Conservation (phyloP, 2,113 vertebrate genomes). For the Thoracochromis brauschi region DNA sequence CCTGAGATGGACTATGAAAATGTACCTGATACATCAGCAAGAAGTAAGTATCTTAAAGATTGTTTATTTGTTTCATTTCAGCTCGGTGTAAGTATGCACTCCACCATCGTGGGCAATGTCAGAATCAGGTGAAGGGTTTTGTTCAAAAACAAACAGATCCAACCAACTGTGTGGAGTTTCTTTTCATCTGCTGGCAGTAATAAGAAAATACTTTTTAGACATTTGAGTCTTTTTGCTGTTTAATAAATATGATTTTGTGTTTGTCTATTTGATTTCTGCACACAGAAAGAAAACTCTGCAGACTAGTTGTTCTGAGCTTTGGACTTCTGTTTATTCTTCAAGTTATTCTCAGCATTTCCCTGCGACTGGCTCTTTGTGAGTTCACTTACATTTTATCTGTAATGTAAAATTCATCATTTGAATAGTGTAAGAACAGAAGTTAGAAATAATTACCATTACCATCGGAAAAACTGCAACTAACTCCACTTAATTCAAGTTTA, state of each 20-base stretch:
- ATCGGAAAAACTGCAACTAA: neutral
- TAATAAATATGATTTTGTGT: neutral
- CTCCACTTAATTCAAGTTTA: neutral
- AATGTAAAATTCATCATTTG: neutral
- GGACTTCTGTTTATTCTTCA: conserved; percentile 35
- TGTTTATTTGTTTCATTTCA: neutral
- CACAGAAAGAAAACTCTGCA: neutral
- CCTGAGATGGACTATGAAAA: neutral
- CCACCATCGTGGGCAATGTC: neutral
- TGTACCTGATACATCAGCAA: neutral
- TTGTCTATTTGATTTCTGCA: neutral
- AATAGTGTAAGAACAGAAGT: neutral
- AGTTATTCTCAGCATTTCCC: conserved; percentile 24
- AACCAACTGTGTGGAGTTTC: neutral
- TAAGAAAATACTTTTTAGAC: neutral
- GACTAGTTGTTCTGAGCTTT: neutral
- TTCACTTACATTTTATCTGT: neutral
- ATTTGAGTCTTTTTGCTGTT: neutral
- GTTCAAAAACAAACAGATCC: neutral
- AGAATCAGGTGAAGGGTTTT: neutral
- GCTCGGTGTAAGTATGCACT: neutral
- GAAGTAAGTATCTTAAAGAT: neutral
- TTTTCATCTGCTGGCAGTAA: neutral
- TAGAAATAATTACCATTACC: neutral
- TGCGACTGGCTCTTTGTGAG: conserved; percentile 2